Evolutionary conservation across 1,140 invertebrate genomes (phyloP).

Genomic region (Eupristina koningsbergeri): DNA sequence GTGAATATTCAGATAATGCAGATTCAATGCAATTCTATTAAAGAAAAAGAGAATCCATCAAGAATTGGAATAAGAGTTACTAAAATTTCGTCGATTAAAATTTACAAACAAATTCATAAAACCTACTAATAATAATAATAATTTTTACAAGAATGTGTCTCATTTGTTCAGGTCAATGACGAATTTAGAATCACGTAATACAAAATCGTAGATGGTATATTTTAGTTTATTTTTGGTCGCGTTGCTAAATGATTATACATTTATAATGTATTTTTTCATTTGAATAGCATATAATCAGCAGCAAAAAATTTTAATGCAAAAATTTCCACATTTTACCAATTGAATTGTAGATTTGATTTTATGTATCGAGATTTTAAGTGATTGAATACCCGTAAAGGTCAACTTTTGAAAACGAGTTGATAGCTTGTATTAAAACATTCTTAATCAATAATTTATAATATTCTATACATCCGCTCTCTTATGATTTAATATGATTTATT

Average conservation of each 20-base stretch:
- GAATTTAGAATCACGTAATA: not conserved
- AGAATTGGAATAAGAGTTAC: too few species aligned
- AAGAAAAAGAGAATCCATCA: too few species aligned
- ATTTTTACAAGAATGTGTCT: too few species aligned
- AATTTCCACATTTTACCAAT: not conserved
- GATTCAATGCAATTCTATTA: too few species aligned
- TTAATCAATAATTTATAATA: constrained; percentile 8
- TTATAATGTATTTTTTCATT: too few species aligned
- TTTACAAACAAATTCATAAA: too few species aligned
- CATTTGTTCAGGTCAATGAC: too few species aligned
- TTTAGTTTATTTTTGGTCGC: not conserved
- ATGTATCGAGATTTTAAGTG: not conserved
- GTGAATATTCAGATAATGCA: too few species aligned
- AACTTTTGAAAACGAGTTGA: not conserved
- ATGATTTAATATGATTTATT: constrained; percentile 14
- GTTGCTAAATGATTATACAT: too few species aligned
- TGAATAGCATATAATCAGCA: too few species aligned
- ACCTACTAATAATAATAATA: too few species aligned
- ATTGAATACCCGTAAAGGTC: not conserved
- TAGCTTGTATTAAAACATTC: not conserved
- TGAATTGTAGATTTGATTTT: not conserved
- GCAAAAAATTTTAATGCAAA: not conserved
- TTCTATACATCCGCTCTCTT: not conserved
- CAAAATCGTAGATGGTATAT: not conserved
- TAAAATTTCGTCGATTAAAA: too few species aligned